Evolutionary conservation across 2,888 invertebrate species (phyloP), one percentile per base, ranked within the genome.

Genomic region (Lasius fuliginosus): DNA sequence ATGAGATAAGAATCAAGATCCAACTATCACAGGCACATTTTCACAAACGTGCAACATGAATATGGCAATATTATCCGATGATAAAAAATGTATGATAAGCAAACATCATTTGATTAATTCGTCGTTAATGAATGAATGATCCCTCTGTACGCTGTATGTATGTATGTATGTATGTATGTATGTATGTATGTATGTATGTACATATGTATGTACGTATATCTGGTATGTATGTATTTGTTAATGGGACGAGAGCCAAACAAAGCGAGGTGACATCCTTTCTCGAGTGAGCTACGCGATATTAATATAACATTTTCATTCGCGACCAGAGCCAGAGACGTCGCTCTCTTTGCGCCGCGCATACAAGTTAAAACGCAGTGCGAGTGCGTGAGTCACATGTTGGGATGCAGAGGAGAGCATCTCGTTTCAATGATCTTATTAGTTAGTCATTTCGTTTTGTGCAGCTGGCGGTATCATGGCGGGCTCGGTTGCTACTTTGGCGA

Each of bases 401-500:
- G 30, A 53, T 58, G 33, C 30, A 74, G 49, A 79, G 42, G n/a
- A 69, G 42, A 79, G 33, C 9, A 30, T 53, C 49, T 53, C 9
- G 71, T 49, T 40, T 65, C 12, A 23, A 1, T 15, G 9, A 49
- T 49, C 23, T 82, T 60, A 65, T 75, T 74, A 68, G 42, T 68
- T 46, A 5, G 30, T 87, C 82, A 67, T 86, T 85, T 74, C 64
- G 40, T 85, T 89, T 69, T 89, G 71, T 76, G 76, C 89, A 94
- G 94, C 93, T 58, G 92, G 94, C 74, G 92, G 93, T 86, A 92
- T 94, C 56, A 94, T 94, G 94, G 94, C 94, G 82, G 92, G 93
- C 71, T 94, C 94, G 9, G 90, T 94, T 81, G 94, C 93, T 56
- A 92, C 92, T 75, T 64, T 94, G 30, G 94, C 93, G 49, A 89